Evolutionary conservation across 2,113 vertebrate species (phyloP).

Genomic region (Menura novaehollandiae): DNA sequence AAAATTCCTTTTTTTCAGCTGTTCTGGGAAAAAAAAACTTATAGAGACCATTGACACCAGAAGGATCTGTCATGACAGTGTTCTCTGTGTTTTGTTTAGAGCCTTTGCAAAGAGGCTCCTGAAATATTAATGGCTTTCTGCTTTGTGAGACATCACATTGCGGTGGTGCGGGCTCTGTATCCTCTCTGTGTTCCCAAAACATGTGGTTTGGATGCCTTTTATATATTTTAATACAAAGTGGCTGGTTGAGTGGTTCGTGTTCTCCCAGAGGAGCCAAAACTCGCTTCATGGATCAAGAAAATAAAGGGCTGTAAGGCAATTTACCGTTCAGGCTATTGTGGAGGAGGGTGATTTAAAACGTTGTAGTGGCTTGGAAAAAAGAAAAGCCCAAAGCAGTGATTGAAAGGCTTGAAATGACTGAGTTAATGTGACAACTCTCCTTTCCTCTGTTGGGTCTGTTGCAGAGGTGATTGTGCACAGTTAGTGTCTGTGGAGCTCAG

Average conservation of each 20-base stretch:
- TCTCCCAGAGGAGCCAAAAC: conserved; percentile 22
- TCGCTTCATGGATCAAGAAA: conserved; percentile 2
- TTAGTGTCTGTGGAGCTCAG: not conserved
- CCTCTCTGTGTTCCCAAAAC: not conserved
- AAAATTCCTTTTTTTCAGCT: conserved; percentile 10
- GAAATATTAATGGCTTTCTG: conserved; percentile 36
- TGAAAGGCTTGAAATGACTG: not conserved
- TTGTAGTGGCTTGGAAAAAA: not conserved
- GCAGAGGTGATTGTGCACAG: not conserved
- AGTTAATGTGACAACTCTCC: not conserved
- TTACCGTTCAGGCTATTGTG: not conserved
- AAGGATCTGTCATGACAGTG: not conserved
- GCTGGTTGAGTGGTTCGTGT: not conserved
- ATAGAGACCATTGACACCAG: not conserved
- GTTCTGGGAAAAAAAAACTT: not conserved
- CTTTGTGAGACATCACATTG: not conserved
- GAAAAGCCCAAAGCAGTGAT: not conserved
- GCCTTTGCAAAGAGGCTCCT: not conserved
- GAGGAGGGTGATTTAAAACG: not conserved
- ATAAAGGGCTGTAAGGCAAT: not conserved
- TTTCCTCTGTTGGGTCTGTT: not conserved
- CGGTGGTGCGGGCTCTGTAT: not conserved
- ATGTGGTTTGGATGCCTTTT: conserved; percentile 11
- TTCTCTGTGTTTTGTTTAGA: not conserved
- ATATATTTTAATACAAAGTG: conserved; percentile 36